Percentiles rank a stretch among this genome's conserved stretches.
These are phyloP conservation scores for Spilarctia lutea DNA, from an alignment of 2,888 invertebrate genomes.

Conservation along the genomic window DNA sequence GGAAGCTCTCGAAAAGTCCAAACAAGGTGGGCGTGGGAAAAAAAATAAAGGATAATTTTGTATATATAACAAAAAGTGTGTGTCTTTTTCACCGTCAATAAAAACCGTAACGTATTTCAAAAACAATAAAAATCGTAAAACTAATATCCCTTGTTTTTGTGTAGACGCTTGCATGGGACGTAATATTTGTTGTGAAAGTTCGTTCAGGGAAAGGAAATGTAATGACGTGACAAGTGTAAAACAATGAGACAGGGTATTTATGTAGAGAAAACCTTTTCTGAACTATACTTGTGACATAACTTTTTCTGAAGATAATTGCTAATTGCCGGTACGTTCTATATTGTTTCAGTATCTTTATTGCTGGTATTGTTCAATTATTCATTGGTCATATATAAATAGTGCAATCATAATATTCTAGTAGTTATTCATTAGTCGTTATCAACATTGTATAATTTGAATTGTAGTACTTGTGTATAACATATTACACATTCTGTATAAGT, in stretches of 20 bases:
- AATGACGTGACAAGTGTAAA: slow-evolving; percentile 27
- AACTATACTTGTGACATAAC: neutral
- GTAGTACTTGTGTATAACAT: neutral
- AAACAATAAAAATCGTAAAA: slow-evolving; percentile 70
- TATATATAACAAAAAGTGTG: slow-evolving; percentile 39
- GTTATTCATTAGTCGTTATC: neutral
- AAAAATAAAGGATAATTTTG: slow-evolving; percentile 59
- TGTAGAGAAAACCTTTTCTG: neutral
- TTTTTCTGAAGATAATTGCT: slow-evolving; percentile 23
- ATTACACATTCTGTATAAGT: neutral
- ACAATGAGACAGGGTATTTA: slow-evolving; percentile 6
- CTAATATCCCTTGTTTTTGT: slow-evolving; percentile 52
- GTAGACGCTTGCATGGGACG: slow-evolving; percentile 44
- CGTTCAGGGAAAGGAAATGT: slow-evolving; percentile 48
- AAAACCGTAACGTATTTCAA: slow-evolving; percentile 56
- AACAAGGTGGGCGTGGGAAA: slow-evolving; percentile 82
- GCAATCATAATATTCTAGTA: neutral
- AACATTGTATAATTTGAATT: neutral
- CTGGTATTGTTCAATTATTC: slow-evolving; percentile 29
- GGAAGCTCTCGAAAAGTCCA: slow-evolving; percentile 91
- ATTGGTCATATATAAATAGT: neutral
- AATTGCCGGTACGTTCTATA: slow-evolving; percentile 36
- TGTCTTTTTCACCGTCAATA: slow-evolving; percentile 41
- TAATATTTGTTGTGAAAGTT: slow-evolving; percentile 51
- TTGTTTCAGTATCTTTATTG: slow-evolving; percentile 26